Base-by-base conservation (phyloP, 2,888 invertebrate species). In the Phrixothrix hirtus region DNA sequence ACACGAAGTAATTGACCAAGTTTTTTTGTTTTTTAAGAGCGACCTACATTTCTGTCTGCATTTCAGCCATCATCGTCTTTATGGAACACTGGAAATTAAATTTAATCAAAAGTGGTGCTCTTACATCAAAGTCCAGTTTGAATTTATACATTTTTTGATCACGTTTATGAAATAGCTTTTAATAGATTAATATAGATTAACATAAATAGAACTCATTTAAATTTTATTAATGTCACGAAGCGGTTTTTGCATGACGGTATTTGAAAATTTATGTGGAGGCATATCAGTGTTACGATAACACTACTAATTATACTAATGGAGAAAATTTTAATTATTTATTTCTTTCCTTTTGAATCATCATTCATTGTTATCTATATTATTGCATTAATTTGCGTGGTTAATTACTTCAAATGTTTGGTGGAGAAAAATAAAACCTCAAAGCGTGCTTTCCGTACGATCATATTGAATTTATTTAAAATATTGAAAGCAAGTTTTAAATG, bases 281-380 rank as follows among this genome's bases (percentile, higher is more conserved):
- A 21, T 21, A 21, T 21, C 21, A 21, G 3, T 7, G 21, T 21
- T 7, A 7, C 21, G 21, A 21, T 21, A 21, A 21, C 21, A 21
- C 3, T 7, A 7, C 21, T 21, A 21, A 21, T 21, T 21, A 21
- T 21, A 21, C 21, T 21, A 21, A 21, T 21, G 21, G 21, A 21
- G 4, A 21, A 21, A 21, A 21, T 21, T 21, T 21, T 21, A 21
- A 21, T 21, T 21, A 21, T 21, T 21, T 21, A 21, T 21, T 21
- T 21, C 21, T 21, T 21, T 21, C 21, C 21, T 21, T 21, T 7
- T 3, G 21, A 21, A 21, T 21, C 21, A 21, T 21, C 21, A 7
- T 21, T 53, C 53, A 46, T 48, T 43, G 30, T 53, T 53, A 57
- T 57, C 50, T 57, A 53, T 53, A 57, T 53, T 56, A 56, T 45